Conservation (phyloP, 2,113 vertebrate species). For the Marmota monax region DNA sequence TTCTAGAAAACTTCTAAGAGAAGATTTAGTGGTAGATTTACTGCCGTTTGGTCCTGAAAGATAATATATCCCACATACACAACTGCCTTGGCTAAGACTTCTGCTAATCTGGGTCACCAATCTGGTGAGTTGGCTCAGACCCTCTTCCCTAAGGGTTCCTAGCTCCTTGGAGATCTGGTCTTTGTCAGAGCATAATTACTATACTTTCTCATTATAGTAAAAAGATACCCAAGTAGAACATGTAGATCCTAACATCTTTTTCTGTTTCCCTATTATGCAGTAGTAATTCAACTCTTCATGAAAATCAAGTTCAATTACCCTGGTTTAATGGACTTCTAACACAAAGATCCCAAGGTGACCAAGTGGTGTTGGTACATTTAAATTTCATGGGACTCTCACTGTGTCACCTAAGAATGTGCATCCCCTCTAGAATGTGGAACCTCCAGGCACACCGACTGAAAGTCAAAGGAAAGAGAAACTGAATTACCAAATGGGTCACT, state of each 20-base stretch:
- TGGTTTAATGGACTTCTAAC: background rate
- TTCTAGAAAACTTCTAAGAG: slow-evolving; percentile 28
- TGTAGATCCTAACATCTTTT: background rate
- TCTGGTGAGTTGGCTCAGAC: background rate
- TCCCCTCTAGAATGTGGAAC: background rate
- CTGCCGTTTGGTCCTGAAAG: background rate
- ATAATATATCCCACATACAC: background rate
- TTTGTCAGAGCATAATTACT: background rate
- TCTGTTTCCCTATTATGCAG: background rate
- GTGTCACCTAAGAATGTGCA: background rate
- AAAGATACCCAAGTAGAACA: background rate
- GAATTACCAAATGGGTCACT: background rate
- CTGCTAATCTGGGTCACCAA: background rate
- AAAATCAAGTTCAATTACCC: background rate
- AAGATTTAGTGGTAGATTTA: background rate
- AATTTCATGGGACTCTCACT: background rate
- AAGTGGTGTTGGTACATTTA: background rate
- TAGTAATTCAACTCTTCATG: background rate
- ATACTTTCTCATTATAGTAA: background rate
- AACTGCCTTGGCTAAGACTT: background rate
- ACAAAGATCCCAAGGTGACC: background rate
- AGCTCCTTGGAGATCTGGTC: background rate
- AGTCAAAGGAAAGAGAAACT: background rate
- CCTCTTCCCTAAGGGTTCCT: background rate
- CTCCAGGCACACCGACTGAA: background rate